Percentiles rank a stretch among this genome's conserved stretches.
Conservation (phyloP, 2,797 vertebrate species). For the Merluccius polli region DNA sequence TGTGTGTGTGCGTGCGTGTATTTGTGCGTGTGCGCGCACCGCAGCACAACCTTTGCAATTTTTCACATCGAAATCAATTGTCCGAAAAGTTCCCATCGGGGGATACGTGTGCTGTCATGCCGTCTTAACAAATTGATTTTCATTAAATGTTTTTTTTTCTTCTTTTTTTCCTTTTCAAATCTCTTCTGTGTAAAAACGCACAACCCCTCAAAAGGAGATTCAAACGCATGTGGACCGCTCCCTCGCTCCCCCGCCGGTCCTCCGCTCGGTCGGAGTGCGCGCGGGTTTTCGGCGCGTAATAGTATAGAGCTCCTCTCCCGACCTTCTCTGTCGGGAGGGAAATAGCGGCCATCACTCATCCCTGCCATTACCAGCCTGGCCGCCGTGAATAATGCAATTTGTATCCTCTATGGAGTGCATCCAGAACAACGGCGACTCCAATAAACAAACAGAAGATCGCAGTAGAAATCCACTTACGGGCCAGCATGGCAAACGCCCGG, state of each 20-base stretch:
- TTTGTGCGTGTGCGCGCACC: no score
- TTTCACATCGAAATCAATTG: background rate
- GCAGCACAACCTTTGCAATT: background rate
- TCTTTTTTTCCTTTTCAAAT: no score
- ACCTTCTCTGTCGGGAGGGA: slow-evolving; percentile 76
- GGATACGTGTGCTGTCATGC: background rate
- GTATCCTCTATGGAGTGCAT: slow-evolving; percentile 79
- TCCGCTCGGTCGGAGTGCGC: background rate
- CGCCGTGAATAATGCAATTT: slow-evolving; percentile 81
- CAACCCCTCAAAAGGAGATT: slow-evolving; percentile 16
- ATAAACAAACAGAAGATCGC: slow-evolving; percentile 74
- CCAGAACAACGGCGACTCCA: slow-evolving; percentile 75
- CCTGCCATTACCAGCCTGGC: slow-evolving; percentile 73
- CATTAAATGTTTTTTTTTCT: no score
- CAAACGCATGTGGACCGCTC: background rate
- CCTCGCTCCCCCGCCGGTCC: slow-evolving; percentile 47
- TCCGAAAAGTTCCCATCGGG: background rate
- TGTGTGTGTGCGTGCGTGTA: background rate
- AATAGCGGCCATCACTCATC: slow-evolving; percentile 76
- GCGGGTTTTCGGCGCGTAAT: slow-evolving; percentile 58
- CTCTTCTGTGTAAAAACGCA: background rate
- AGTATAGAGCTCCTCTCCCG: slow-evolving; percentile 68
- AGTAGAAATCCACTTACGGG: slow-evolving; percentile 73
- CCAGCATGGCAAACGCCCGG: slow-evolving; percentile 49
- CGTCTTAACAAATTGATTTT: background rate